These are phyloP conservation scores for Solen grandis DNA, from an alignment of 1,140 invertebrate genomes.

Conservation along the genomic window DNA sequence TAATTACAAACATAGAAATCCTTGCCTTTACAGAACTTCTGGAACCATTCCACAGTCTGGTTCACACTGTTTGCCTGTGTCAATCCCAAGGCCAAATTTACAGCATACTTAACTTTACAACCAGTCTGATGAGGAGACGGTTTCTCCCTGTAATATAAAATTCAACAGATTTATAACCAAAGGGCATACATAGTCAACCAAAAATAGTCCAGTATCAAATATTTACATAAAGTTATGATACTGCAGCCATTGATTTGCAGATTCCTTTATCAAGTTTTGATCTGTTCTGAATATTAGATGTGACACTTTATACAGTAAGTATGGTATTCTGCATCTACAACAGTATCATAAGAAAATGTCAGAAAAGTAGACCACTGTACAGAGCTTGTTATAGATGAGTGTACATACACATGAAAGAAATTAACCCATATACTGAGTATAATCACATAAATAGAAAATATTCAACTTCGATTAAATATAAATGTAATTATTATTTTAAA, in stretches of 20 bases:
- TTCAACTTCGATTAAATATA: neutral
- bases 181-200: neutral
- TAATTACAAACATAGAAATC: conserved; percentile 26
- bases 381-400: neutral
- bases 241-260: neutral
- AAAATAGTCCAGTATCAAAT: neutral
- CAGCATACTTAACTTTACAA: conserved; percentile 12
- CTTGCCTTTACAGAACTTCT: conserved; percentile 26
- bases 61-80: neutral
- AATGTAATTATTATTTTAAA: neutral
- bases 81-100: conserved; percentile 27
- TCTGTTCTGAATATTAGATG: too few relatives aligned
- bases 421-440: neutral
- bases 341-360: too few relatives aligned
- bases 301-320: too few relatives aligned
- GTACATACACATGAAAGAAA: neutral
- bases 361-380: neutral
- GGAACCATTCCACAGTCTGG: conserved; percentile 47
- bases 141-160: neutral
- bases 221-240: neutral
- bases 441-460: neutral
- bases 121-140: neutral
- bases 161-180: neutral
- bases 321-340: too few relatives aligned
- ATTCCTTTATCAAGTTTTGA: too few relatives aligned